A percentile compares a stretch with the other conserved stretches of the same genome.
Conservation (phyloP, 2,888 invertebrate species). For the Rhabditophanes sp. region DNA sequence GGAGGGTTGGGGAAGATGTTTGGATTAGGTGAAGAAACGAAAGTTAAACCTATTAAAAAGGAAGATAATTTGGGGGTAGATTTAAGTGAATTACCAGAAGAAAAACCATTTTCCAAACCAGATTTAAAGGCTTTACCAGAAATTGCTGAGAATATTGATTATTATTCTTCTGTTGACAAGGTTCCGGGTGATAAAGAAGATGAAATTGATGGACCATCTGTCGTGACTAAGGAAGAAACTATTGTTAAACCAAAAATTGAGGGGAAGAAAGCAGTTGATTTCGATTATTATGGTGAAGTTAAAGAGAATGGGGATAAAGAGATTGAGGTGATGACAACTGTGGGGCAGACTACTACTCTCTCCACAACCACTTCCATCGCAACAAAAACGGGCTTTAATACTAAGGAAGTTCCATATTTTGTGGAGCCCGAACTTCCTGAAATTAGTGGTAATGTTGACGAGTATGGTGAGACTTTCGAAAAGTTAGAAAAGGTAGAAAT, state of each 20-base stretch:
- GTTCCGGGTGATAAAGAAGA: too few relatives aligned
- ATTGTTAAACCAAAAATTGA: background rate
- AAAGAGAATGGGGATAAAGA: too few relatives aligned
- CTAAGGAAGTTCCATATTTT: slow-evolving; percentile 1
- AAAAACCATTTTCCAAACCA: slow-evolving; percentile 10
- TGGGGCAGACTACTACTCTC: too few relatives aligned
- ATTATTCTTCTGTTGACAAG: slow-evolving; percentile 30
- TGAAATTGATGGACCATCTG: background rate
- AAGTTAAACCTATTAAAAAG: slow-evolving; percentile 10
- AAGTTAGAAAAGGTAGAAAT: slow-evolving; percentile 1
- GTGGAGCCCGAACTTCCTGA: slow-evolving; percentile 14
- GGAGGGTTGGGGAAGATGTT: slow-evolving; percentile 3
- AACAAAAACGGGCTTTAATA: too few relatives aligned
- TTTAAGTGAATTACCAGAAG: slow-evolving; percentile 21
- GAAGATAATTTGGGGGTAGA: slow-evolving; percentile 39
- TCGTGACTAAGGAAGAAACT: background rate
- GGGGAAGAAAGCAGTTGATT: too few relatives aligned
- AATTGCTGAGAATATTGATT: slow-evolving; percentile 15
- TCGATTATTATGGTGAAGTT: too few relatives aligned
- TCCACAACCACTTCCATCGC: too few relatives aligned
- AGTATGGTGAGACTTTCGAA: slow-evolving; percentile 3
- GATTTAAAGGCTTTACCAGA: slow-evolving; percentile 10
- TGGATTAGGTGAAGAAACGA: slow-evolving; percentile 2
- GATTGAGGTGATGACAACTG: too few relatives aligned
- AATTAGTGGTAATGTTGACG: slow-evolving; percentile 6